phyloP scores from a whole-genome alignment of 2,888 invertebrate genomes.

The Antheraea yamamai region DNA sequence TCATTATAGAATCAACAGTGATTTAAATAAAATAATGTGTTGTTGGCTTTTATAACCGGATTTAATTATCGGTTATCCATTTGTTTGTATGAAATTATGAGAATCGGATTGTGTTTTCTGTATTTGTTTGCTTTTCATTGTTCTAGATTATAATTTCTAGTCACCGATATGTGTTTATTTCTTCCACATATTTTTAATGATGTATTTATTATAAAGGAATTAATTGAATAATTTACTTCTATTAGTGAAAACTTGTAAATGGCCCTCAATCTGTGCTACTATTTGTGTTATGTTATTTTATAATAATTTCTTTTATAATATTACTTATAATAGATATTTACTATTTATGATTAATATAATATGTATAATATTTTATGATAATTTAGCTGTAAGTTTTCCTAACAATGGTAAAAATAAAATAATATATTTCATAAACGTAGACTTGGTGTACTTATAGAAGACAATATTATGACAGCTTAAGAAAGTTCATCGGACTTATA shows the following conservation, averaged over 20 bases:
- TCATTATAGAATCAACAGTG: neutral
- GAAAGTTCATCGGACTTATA: neutral
- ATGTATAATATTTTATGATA: too few relatives aligned
- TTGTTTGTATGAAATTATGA: neutral
- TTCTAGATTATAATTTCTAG: neutral
- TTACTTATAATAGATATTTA: too few relatives aligned
- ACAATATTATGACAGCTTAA: neutral
- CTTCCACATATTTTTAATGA: too few relatives aligned
- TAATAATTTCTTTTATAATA: too few relatives aligned
- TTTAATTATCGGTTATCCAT: neutral
- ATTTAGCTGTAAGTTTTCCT: too few relatives aligned
- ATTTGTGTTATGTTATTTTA: too few relatives aligned
- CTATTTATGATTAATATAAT: too few relatives aligned
- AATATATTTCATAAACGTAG: neutral
- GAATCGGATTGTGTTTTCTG: neutral
- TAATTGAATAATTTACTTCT: too few relatives aligned
- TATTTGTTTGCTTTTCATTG: neutral
- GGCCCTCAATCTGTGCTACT: too few relatives aligned
- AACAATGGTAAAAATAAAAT: too few relatives aligned
- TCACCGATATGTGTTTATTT: neutral
- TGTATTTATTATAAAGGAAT: too few relatives aligned
- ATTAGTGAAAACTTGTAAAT: too few relatives aligned
- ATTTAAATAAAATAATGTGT: neutral
- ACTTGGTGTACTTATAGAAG: neutral
- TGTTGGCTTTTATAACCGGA: neutral